Evolutionary conservation across 2,113 vertebrate species (phyloP), one percentile per base, ranked within the genome.

Genomic region (Paraplagusia blochii): DNA sequence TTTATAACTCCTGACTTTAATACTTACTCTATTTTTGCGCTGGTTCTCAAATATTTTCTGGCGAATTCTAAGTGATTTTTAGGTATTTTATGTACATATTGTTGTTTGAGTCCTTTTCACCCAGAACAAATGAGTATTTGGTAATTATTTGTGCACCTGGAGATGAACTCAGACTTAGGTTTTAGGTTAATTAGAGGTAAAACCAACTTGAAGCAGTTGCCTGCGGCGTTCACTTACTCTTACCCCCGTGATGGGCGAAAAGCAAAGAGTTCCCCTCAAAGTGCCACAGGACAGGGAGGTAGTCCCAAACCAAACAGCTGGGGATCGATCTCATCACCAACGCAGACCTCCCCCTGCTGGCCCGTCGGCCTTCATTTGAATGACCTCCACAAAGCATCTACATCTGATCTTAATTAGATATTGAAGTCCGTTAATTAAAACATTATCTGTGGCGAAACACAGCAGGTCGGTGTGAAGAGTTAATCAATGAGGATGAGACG

Each of bases 331-430:
- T 62, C 63, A 62, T 69, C 75, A 64, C 53, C 55, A 46, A 52
- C 39, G 58, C 43, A 66, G 53, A 69, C 81, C 50, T 68, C 58
- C 76, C 71, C 60, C 58, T 40, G 46, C 69, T 16, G 49, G 53
- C 53, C 59, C 33, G 69, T 70, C 77, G 53, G 59, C 70, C 64
- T 86, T 77, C 73, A 84, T 85, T 85, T 76, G 74, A 85, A 79
- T 65, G 77, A 82, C 83, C 81, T 79, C 80, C 72, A 79, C 79
- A 79, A 80, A 84, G 66, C 79, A 83, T 86, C 85, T 87, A 83
- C 85, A 86, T 85, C 85, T 83, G 67, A 86, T 88, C 85, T 88
- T 88, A 88, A 88, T 88, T 85, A 85, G 85, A 85, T 88, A 88
- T 86, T 87, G 87, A 88, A 86, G 87, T 86, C 66, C 77, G 69